Percentiles rank a stretch among this genome's conserved stretches.
These are phyloP conservation scores for Dinocampus coccinellae DNA, from an alignment of 2,888 invertebrate species.

Conservation along the genomic window DNA sequence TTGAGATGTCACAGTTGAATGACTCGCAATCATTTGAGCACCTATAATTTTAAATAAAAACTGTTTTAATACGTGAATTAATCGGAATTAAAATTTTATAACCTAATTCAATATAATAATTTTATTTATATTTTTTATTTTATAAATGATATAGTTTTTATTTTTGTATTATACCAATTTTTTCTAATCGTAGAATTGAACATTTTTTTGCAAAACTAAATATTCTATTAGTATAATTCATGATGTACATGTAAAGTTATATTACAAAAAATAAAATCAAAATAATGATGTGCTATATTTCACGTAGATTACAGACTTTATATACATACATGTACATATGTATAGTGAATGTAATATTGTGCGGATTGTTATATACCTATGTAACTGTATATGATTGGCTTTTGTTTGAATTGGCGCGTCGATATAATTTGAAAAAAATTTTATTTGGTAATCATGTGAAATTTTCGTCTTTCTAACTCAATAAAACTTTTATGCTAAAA, in stretches of 20 bases:
- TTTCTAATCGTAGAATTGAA: slow-evolving; percentile 12
- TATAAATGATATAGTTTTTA: neutral
- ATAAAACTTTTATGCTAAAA: neutral
- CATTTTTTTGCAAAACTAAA: slow-evolving; percentile 8
- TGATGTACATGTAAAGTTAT: neutral
- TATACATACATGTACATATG: neutral
- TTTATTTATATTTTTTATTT: neutral
- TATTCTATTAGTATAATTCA: slow-evolving; percentile 9
- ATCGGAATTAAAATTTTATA: neutral
- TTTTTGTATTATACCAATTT: slow-evolving; percentile 19
- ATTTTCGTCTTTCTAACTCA: neutral
- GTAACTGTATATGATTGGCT: no score
- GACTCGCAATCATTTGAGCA: slow-evolving; percentile 32
- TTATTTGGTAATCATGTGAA: neutral
- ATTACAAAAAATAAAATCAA: neutral
- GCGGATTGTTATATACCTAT: no score
- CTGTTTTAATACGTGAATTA: neutral
- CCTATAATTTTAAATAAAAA: slow-evolving; percentile 35
- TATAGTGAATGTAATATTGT: neutral
- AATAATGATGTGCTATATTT: neutral
- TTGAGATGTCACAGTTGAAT: slow-evolving; percentile 42
- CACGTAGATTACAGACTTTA: neutral
- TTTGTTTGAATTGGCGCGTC: no score
- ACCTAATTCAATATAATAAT: neutral
- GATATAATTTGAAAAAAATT: neutral